phyloP scores from a whole-genome alignment of 2,888 invertebrate genomes.

The Drosophila sordidula region DNA sequence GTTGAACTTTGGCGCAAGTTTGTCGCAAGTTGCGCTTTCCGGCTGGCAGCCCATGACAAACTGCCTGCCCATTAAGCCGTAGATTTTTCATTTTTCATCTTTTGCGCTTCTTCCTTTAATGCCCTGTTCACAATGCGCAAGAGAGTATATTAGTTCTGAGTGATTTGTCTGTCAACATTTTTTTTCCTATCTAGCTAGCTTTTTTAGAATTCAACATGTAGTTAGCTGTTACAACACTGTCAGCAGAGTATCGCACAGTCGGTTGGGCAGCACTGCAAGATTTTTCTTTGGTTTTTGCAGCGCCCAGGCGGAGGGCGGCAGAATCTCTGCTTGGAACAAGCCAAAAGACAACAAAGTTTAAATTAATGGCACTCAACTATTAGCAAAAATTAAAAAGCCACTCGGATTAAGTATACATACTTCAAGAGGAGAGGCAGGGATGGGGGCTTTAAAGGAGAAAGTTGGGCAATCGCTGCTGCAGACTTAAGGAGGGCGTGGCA shows the following conservation, averaged over 20 bases:
- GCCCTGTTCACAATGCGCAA: neutral
- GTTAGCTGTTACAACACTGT: too few species aligned
- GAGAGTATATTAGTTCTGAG: neutral
- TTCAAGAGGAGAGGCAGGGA: conserved; percentile 19
- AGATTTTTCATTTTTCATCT: conserved; percentile 74
- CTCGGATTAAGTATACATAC: conserved; percentile 63
- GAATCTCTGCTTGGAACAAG: conserved; percentile 46
- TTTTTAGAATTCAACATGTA: too few species aligned
- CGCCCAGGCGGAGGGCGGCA: neutral
- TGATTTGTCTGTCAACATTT: neutral
- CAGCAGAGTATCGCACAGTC: neutral
- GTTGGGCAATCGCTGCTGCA: neutral
- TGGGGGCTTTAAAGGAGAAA: too few species aligned
- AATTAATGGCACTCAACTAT: conserved; percentile 81
- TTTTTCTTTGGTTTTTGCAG: too few species aligned
- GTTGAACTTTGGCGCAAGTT: conserved; percentile 75
- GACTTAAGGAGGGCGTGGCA: conserved; percentile 42
- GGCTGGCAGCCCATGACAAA: conserved; percentile 72
- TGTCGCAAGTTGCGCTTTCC: conserved; percentile 74
- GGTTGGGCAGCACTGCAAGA: neutral
- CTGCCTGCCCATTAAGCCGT: conserved; percentile 71
- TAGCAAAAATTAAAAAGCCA: conserved; percentile 78
- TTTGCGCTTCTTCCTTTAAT: neutral
- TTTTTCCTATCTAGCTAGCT: too few species aligned
- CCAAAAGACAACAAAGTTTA: conserved; percentile 73